Evolutionary conservation across 2,797 vertebrate genomes (phyloP), one percentile per base, ranked within the genome.

Genomic region (Gadopsis marmoratus): DNA sequence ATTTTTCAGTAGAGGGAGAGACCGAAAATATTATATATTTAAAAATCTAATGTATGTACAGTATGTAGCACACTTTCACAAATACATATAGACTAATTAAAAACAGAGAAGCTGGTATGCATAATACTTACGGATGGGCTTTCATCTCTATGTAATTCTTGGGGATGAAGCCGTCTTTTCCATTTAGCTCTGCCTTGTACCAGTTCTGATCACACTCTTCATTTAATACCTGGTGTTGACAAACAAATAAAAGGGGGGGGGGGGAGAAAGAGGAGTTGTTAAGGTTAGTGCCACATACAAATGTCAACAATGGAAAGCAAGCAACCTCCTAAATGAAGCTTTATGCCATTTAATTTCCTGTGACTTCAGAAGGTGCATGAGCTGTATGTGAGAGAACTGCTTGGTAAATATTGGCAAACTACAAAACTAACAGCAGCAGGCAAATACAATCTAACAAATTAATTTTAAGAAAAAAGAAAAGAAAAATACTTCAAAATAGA

Each of bases 71-170:
- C 56, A 65, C 14, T 73, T 73, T 33, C 19, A 63, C 7, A 64
- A 9, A 51, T 6, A 21, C 19, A 19, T 16, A 21, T 53, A 69
- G 13, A 58, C 23, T 6, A 48, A 50, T 16, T n/a, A 41, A 10
- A 41, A 43, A 45, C 3, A 58, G 13, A 58, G 16, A 68, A 41
- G n/a, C 1, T 4, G 33, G 70, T 10, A 8, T n/a, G n/a, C 2
- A 9, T 5, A 23, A 72, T 93, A 98, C 98, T 99, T 95, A 99
- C 98, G 96, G 97, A 92, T 99, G 98, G 64, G 98, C 96, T 91
- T 99, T 99, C 98, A 99, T 99, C 95, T 99, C 97, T 91, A 99
- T 99, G 94, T 99, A 99, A 90, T 99, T 99, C 96, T 99, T 99
- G 88, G 98, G 98, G 86, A 99, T 99, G 95, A 99, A 99, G 92